Percentiles rank a stretch among this genome's conserved stretches.
Evolutionary conservation across 2,113 vertebrate species (phyloP).

Genomic region (Piaya cayana): DNA sequence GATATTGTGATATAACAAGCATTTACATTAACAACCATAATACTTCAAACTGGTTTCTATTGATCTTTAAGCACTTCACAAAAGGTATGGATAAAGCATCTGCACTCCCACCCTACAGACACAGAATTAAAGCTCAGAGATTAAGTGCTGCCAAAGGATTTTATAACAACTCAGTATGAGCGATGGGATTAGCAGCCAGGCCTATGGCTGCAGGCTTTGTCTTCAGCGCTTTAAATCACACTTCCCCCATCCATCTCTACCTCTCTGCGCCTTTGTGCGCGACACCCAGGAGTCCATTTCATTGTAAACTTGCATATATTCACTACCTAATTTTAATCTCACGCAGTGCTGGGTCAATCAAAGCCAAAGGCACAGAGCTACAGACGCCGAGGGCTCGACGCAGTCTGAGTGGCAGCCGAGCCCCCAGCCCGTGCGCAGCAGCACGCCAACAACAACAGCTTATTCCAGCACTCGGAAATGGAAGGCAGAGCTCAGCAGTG

Average conservation of each 20-base stretch:
- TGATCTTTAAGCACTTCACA: slow-evolving; percentile 14
- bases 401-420: background rate
- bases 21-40: slow-evolving; percentile 3
- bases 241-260: slow-evolving; percentile 14
- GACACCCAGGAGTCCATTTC: background rate
- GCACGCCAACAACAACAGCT: slow-evolving; percentile 28
- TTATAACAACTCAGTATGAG: background rate
- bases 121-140: background rate
- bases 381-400: background rate
- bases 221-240: slow-evolving; percentile 53
- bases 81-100: background rate
- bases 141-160: background rate
- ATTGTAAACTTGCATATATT: slow-evolving; percentile 8
- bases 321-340: slow-evolving; percentile 32
- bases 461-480: slow-evolving; percentile 5
- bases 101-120: background rate
- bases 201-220: slow-evolving; percentile 36
- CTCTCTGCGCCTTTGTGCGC: background rate
- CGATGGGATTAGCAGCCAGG: slow-evolving; percentile 3
- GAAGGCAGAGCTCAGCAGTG: background rate
- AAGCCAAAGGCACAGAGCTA: slow-evolving; percentile 37
- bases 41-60: background rate
- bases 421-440: slow-evolving; percentile 24
- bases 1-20: background rate
- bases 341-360: slow-evolving; percentile 34